These are phyloP conservation scores for Peromyscus californicus DNA, from an alignment of 2,113 vertebrate species.

Conservation along the genomic window DNA sequence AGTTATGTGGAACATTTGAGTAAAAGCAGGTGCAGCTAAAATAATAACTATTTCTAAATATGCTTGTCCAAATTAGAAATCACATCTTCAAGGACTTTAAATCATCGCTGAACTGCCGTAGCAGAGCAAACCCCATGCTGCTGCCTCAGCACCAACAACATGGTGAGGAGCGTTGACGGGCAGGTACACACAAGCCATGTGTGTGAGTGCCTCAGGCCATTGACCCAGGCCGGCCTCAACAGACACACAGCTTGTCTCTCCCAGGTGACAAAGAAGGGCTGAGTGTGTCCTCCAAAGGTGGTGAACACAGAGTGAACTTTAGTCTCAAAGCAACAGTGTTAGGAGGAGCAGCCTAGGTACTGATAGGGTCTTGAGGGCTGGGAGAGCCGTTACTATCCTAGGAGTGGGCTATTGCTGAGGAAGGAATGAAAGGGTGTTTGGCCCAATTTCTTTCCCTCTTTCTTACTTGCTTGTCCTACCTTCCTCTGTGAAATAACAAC, in stretches of 20 bases:
- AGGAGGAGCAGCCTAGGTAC: background rate
- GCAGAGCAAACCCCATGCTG: conserved; percentile 90
- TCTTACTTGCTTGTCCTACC: background rate
- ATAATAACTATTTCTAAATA: conserved; percentile 66
- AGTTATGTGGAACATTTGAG: conserved; percentile 89
- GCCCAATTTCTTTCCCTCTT: background rate
- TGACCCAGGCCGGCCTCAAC: background rate
- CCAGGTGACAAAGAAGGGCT: background rate
- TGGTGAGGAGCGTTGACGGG: conserved; percentile 76
- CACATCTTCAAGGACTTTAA: conserved; percentile 60
- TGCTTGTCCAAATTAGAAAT: conserved; percentile 60
- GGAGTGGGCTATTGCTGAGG: background rate
- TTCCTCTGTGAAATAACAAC: background rate
- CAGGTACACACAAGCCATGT: background rate
- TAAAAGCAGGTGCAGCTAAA: conserved; percentile 73
- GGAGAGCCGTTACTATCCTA: background rate
- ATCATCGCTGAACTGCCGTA: conserved; percentile 86
- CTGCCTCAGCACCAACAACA: conserved; percentile 91
- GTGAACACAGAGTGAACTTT: background rate
- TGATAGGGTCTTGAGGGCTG: background rate
- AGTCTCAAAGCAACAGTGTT: background rate
- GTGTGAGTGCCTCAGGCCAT: background rate
- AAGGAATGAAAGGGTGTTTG: background rate
- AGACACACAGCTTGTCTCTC: background rate
- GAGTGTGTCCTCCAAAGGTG: background rate